Evolutionary conservation across 2,113 vertebrate genomes (phyloP).

Genomic region (Telmatochromis sp.): DNA sequence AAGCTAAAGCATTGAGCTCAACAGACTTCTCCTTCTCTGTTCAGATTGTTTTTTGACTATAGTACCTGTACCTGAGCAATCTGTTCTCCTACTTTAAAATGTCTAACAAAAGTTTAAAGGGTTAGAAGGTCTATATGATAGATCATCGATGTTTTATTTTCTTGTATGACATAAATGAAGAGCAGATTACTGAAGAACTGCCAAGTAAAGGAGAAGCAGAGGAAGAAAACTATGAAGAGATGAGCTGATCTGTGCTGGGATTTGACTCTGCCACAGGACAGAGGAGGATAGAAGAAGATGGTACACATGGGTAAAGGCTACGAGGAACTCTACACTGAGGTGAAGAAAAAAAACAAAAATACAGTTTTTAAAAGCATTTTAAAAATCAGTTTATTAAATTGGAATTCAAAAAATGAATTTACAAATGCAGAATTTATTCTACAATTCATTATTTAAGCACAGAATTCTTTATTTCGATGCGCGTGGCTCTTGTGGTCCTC

Average conservation of each 20-base stretch:
- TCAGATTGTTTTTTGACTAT: not conserved
- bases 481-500: no score
- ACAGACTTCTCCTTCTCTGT: not conserved
- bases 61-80: not conserved
- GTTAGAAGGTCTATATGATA: not conserved
- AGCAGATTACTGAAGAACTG: not conserved
- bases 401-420: no score
- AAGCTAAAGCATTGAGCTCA: not conserved
- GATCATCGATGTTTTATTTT: not conserved
- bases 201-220: not conserved
- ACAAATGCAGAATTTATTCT: no score
- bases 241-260: not conserved
- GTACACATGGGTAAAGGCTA: not conserved
- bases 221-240: not conserved
- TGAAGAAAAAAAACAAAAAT: not conserved
- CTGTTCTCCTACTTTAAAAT: not conserved
- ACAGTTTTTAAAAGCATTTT: no score
- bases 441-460: no score
- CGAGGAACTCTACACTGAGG: not conserved
- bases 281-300: not conserved
- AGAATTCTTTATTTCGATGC: no score
- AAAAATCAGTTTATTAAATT: no score
- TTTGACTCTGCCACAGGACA: not conserved
- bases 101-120: not conserved
- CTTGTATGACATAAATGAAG: not conserved